A percentile compares a stretch with the other conserved stretches of the same genome.
Evolutionary conservation across 2,797 vertebrate species (phyloP).

Genomic region (Sebastes hubbsi): DNA sequence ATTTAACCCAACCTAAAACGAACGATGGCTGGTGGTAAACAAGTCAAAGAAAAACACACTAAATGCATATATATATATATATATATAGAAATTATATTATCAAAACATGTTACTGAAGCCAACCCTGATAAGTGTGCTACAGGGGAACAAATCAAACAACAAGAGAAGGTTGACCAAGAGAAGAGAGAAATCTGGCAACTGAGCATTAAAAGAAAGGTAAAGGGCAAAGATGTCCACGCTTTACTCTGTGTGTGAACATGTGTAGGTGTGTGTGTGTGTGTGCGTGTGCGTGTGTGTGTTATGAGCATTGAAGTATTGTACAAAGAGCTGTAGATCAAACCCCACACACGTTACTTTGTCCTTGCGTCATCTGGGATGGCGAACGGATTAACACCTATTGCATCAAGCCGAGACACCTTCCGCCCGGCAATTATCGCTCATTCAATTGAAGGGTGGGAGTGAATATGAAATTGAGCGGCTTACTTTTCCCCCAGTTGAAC

Average conservation of each 20-base stretch:
- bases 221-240: not conserved
- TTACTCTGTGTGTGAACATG: not conserved
- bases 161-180: not conserved
- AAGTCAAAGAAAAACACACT: no score
- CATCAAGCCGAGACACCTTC: constrained; percentile 50
- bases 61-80: no score
- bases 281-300: not conserved
- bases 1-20: no score
- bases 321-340: constrained; percentile 51
- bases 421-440: constrained; percentile 38
- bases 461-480: constrained; percentile 28
- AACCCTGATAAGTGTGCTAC: not conserved
- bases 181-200: not conserved
- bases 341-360: constrained; percentile 50
- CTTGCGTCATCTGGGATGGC: constrained; percentile 68
- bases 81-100: no score
- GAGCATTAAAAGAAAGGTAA: not conserved
- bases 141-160: not conserved
- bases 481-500: constrained; percentile 12
- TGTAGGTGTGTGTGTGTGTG: constrained; percentile 7
- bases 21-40: not conserved
- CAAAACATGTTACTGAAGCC: not conserved
- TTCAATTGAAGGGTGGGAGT: constrained; percentile 29
- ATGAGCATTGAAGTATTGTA: constrained; percentile 42
- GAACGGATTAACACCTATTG: constrained; percentile 63